Evolutionary conservation across 2,113 vertebrate species (phyloP).

Genomic region (Naja naja): DNA sequence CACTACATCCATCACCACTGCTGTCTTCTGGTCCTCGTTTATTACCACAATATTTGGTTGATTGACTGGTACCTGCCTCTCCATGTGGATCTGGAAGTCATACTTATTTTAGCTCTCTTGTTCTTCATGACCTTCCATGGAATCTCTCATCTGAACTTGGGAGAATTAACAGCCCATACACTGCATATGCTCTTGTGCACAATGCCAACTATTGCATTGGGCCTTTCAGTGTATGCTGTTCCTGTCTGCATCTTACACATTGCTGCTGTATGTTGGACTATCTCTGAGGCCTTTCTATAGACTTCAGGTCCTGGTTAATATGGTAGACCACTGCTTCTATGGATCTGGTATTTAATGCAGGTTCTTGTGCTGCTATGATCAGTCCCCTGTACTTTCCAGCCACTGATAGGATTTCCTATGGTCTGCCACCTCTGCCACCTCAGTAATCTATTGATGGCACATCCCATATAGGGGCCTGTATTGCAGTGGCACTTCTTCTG

Average conservation of each 20-base stretch:
- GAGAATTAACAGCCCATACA: not conserved
- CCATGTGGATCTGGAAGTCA: not conserved
- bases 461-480: too few relatives aligned
- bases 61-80: not conserved
- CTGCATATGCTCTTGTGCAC: not conserved
- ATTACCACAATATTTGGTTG: not conserved
- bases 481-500: too few relatives aligned
- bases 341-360: not conserved
- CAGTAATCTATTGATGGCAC: too few relatives aligned
- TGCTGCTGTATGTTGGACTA: not conserved
- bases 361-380: not conserved
- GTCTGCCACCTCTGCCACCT: too few relatives aligned
- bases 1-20: not conserved
- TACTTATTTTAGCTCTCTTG: not conserved
- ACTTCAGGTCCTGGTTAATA: not conserved
- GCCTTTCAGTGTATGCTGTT: not conserved
- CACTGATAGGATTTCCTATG: not conserved
- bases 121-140: not conserved
- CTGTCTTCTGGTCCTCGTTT: not conserved
- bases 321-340: not conserved
- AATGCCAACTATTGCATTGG: not conserved
- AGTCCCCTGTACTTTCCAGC: not conserved
- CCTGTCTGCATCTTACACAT: not conserved
- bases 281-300: not conserved
- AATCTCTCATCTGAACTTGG: not conserved